phyloP scores from a whole-genome alignment of 2,888 invertebrate genomes.

The Synergus umbraculus region DNA sequence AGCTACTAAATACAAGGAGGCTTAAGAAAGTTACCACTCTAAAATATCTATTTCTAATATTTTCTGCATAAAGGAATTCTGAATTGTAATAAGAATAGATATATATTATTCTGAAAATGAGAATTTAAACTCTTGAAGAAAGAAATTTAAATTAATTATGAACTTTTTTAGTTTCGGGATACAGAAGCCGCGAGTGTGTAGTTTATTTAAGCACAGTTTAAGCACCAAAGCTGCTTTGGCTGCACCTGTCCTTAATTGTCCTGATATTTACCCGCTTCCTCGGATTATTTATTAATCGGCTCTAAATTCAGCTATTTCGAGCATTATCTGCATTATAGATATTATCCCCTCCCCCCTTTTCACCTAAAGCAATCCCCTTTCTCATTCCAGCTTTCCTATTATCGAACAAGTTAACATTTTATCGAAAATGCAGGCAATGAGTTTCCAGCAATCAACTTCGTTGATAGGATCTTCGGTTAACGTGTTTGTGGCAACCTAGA shows the following conservation, averaged over 20 bases:
- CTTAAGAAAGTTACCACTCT: too few species aligned
- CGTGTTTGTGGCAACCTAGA: conserved; percentile 18
- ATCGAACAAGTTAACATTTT: not conserved
- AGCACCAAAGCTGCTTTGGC: not conserved
- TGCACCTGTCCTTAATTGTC: not conserved
- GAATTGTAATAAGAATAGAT: too few species aligned
- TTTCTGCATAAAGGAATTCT: too few species aligned
- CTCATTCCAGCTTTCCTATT: not conserved
- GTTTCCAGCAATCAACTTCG: not conserved
- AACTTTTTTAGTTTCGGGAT: not conserved
- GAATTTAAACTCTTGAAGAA: too few species aligned
- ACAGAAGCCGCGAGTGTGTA: not conserved
- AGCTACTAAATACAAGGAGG: too few species aligned
- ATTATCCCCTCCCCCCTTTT: too few species aligned
- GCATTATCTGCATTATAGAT: not conserved
- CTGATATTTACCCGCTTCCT: not conserved
- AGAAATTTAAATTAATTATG: too few species aligned
- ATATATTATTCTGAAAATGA: too few species aligned
- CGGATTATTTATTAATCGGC: not conserved
- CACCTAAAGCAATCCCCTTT: too few species aligned
- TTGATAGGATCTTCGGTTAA: conserved; percentile 29
- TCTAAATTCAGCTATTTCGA: not conserved
- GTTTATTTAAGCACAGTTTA: not conserved
- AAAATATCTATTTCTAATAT: too few species aligned
- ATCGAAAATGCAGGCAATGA: conserved; percentile 4